These are phyloP conservation scores for Malaclemys terrapin DNA, from an alignment of 2,113 vertebrate species.

Conservation along the genomic window DNA sequence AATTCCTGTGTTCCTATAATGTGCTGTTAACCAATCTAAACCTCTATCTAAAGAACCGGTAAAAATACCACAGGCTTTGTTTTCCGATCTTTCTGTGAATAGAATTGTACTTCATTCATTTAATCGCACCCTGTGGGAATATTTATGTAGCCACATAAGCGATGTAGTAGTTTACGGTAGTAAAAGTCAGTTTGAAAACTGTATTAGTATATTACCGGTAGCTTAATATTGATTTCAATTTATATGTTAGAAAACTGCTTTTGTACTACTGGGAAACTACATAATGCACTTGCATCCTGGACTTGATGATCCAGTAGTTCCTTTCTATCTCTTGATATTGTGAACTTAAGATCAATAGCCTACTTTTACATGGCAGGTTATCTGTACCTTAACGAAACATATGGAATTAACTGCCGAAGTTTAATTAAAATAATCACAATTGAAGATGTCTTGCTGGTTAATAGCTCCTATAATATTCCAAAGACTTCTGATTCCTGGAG, in stretches of 20 bases:
- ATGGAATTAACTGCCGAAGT: constrained; percentile 1
- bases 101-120: neutral
- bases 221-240: no score
- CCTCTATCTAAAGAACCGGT: neutral
- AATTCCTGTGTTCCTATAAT: neutral
- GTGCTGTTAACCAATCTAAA: constrained; percentile 22
- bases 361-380: neutral
- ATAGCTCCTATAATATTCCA: neutral
- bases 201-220: neutral
- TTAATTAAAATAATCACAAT: neutral
- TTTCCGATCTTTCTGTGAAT: neutral
- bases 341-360: neutral
- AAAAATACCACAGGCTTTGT: neutral
- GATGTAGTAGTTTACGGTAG: neutral
- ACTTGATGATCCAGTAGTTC: constrained; percentile 1
- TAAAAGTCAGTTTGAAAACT: neutral
- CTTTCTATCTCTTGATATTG: neutral
- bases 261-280: neutral
- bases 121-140: neutral
- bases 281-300: constrained; percentile 2
- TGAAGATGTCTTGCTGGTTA: neutral
- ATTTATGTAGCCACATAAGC: constrained; percentile 14
- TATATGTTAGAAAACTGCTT: neutral
- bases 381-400: neutral
- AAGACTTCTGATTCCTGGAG: neutral